Conservation (phyloP, 1,140 invertebrate genomes). For the Procambarus clarkii region DNA sequence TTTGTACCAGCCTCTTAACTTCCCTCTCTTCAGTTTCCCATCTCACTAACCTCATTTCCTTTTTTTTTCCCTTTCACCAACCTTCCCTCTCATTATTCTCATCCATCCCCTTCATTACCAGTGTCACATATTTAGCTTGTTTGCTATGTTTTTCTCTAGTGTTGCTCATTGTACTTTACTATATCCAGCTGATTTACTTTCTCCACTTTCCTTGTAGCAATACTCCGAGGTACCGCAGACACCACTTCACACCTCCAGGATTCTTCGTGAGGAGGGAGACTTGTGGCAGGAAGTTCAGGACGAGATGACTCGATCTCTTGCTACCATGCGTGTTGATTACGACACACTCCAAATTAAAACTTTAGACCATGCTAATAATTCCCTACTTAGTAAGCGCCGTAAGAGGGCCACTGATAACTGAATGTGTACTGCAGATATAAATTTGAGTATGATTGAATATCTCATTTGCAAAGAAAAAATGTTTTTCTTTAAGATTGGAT, state of each 20-base stretch:
- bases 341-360: constrained; percentile 91
- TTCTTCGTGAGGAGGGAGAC: constrained; percentile 92
- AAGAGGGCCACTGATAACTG: constrained; percentile 46
- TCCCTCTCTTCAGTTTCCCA: too few relatives aligned
- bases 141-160: too few relatives aligned
- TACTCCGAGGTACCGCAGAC: constrained; percentile 94
- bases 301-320: constrained; percentile 97
- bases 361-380: constrained; percentile 92
- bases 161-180: not conserved
- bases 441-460: not conserved
- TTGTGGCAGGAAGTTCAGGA: constrained; percentile 98
- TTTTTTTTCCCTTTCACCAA: too few relatives aligned
- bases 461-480: not conserved
- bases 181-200: not conserved
- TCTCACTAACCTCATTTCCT: too few relatives aligned
- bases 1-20: too few relatives aligned
- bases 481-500: not conserved
- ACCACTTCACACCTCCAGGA: constrained; percentile 90
- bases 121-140: too few relatives aligned
- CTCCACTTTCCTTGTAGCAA: constrained; percentile 78
- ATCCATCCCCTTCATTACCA: too few relatives aligned
- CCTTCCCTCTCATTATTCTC: too few relatives aligned
- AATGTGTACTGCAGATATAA: not conserved
- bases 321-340: constrained; percentile 90
- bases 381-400: constrained; percentile 90